These are phyloP conservation scores for Atethmia centrago DNA, from an alignment of 2,888 invertebrate genomes.

Conservation along the genomic window DNA sequence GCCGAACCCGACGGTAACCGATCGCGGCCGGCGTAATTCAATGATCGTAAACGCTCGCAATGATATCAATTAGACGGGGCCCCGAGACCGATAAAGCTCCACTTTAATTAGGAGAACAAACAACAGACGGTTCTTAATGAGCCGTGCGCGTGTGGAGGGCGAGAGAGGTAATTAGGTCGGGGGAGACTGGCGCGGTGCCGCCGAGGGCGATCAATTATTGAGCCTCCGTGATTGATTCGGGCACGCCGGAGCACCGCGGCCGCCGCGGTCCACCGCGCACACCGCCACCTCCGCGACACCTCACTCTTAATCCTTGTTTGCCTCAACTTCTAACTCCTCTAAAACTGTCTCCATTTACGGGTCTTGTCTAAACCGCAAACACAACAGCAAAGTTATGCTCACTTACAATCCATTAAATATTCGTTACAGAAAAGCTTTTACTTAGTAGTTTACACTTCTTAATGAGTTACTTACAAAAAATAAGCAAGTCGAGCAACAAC, in stretches of 20 bases:
- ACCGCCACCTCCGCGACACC: conserved; percentile 63
- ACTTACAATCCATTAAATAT: conserved; percentile 29
- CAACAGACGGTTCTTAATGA: conserved; percentile 90
- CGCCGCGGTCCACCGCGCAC: conserved; percentile 61
- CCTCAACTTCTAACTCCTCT: conserved; percentile 65
- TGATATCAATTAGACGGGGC: conserved; percentile 89
- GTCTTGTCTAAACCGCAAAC: conserved; percentile 46
- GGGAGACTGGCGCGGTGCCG: conserved; percentile 76
- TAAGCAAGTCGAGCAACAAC: conserved; percentile 6
- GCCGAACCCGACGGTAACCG: conserved; percentile 84
- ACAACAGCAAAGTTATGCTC: conserved; percentile 37
- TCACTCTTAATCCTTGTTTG: conserved; percentile 72
- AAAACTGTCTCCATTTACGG: conserved; percentile 59
- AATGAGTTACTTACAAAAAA: conserved; percentile 17
- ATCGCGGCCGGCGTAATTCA: conserved; percentile 88
- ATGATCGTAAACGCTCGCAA: conserved; percentile 90
- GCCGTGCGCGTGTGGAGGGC: conserved; percentile 87
- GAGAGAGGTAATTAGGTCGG: conserved; percentile 87
- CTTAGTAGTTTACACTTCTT: conserved; percentile 21
- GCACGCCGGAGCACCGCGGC: conserved; percentile 67
- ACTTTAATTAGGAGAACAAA: conserved; percentile 90
- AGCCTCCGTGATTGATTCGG: conserved; percentile 86
- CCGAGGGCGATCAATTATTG: conserved; percentile 86
- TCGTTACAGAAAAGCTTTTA: conserved; percentile 14
- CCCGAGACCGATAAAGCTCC: conserved; percentile 89